Evolutionary conservation across 2,797 vertebrate genomes (phyloP).

Genomic region (Pyrocephalus nanus): DNA sequence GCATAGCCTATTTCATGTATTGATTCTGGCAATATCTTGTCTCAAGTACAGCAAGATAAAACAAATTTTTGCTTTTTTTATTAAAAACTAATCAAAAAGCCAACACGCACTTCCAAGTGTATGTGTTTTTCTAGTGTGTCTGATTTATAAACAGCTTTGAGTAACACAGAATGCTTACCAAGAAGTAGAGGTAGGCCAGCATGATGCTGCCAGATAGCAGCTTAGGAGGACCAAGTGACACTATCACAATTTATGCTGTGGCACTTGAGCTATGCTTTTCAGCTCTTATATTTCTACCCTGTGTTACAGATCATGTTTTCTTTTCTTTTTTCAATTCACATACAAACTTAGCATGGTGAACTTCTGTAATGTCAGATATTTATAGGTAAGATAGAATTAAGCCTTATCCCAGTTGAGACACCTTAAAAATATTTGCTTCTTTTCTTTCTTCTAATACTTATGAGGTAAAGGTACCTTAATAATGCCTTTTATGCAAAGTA

Average conservation of each 20-base stretch:
- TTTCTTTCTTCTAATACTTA: not conserved
- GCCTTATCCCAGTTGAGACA: not conserved
- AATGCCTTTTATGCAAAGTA: not conserved
- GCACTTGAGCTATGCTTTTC: not conserved
- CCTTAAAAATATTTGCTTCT: not conserved
- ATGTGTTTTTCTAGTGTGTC: not conserved
- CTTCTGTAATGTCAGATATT: not conserved
- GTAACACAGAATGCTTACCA: not conserved
- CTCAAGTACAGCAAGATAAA: not conserved
- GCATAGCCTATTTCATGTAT: not conserved
- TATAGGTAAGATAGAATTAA: not conserved
- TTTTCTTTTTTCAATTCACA: not conserved
- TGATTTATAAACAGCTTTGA: not conserved
- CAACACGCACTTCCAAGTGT: not conserved
- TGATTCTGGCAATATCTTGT: not conserved
- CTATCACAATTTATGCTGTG: not conserved
- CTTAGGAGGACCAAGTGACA: not conserved
- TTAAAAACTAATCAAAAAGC: not conserved
- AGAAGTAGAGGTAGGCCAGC: not conserved
- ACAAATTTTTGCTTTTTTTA: not conserved
- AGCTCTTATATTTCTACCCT: not conserved
- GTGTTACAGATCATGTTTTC: not conserved
- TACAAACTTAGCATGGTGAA: not conserved
- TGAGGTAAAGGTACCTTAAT: not conserved
- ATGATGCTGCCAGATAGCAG: not conserved